A percentile compares a stretch with the other conserved stretches of the same genome.
These are phyloP conservation scores for Diplazon laetatorius DNA, from an alignment of 2,888 invertebrate species.

Conservation along the genomic window DNA sequence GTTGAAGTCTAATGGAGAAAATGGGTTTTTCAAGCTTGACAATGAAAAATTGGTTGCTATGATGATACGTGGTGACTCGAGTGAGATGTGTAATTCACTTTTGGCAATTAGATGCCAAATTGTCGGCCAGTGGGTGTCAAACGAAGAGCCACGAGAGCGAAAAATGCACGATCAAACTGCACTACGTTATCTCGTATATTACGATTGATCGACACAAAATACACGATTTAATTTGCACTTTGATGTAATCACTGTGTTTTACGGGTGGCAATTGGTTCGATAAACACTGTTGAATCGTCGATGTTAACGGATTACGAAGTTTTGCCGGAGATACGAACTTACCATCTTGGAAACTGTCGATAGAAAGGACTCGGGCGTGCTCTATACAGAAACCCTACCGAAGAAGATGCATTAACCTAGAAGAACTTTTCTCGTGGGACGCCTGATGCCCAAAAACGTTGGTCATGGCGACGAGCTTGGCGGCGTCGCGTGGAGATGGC, in stretches of 20 bases:
- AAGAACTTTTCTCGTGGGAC: too few relatives aligned
- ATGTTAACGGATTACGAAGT: slow-evolving; percentile 74
- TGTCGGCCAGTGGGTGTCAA: neutral
- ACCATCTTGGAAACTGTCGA: slow-evolving; percentile 78
- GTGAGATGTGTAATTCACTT: neutral
- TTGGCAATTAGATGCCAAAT: neutral
- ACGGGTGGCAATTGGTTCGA: slow-evolving; percentile 33
- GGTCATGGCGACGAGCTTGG: too few relatives aligned
- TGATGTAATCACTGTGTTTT: slow-evolving; percentile 64
- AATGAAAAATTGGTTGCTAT: too few relatives aligned
- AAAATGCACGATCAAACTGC: slow-evolving; percentile 47
- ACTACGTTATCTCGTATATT: slow-evolving; percentile 28
- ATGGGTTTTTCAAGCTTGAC: too few relatives aligned
- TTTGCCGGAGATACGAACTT: slow-evolving; percentile 71
- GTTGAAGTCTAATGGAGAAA: too few relatives aligned
- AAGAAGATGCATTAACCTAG: too few relatives aligned
- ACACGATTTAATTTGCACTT: slow-evolving; percentile 66
- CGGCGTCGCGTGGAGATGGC: too few relatives aligned
- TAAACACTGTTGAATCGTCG: slow-evolving; percentile 49
- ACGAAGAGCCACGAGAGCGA: slow-evolving; percentile 50
- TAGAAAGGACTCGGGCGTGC: slow-evolving; percentile 74
- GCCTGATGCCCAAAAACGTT: too few relatives aligned
- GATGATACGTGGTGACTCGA: neutral
- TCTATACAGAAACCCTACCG: too few relatives aligned
- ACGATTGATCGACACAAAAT: slow-evolving; percentile 59